Evolutionary conservation across 2,797 vertebrate genomes (phyloP), one percentile per base, ranked within the genome.

Genomic region (Melanotaenia pygmaea): DNA sequence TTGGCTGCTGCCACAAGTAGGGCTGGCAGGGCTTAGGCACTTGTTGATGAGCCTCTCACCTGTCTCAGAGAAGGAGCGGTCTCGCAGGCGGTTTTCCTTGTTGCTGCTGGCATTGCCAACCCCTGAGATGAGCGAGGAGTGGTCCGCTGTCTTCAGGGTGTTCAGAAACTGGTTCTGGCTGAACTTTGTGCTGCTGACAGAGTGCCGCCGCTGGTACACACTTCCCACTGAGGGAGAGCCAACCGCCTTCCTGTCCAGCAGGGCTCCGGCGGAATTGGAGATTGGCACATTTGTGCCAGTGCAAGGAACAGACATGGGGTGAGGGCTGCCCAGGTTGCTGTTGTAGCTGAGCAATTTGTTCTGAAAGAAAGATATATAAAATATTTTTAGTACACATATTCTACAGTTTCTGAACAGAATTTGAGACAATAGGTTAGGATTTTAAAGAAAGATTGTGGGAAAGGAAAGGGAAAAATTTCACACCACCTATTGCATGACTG

Each of bases 241-340:
- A 94, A 98, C 98, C 37, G 97, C 98, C 93, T 99, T 99, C 95
- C 97, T 98, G 96, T 99, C 97, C 96, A 98, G 96, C 95, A 98
- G 95, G 95, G 95, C 94, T 92, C 96, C 96, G 88, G 95, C 75
- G 78, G 96, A 93, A 89, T 77, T 94, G 84, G 96, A 95, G 92
- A 95, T 88, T 79, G 96, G 90, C 89, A 92, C 80, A 37, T 82
- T 94, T 67, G 89, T 81, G 88, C 93, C 94, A 87, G 91, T 93
- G 91, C 94, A 95, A 80, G 93, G 93, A 76, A 92, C 79, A 81
- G 94, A 90, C 83, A 95, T 91, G 74, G 96, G 93, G 86, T 96
- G 93, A 59, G 92, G 89, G 79, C 88, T 60, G n/a, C 90, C 88
- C 89, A 95, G 81, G 89, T 94, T 94, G 91, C 93, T 94, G 93